Conservation (phyloP, 1,140 invertebrate species). For the Temnothorax nylanderi region DNA sequence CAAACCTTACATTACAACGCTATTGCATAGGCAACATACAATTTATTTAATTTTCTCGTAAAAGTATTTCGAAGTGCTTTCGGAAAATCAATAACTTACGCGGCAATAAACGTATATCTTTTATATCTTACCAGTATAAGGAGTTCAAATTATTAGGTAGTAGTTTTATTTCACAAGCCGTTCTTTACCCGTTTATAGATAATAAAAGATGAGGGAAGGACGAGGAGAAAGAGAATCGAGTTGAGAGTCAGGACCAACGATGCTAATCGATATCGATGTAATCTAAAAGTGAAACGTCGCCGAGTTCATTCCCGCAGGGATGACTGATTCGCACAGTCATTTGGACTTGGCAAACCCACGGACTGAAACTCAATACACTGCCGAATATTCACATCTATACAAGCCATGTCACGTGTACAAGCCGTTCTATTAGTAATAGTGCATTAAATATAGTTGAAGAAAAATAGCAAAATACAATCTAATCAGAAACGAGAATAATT, state of each 20-base stretch:
- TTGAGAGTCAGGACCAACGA: background rate
- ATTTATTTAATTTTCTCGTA: background rate
- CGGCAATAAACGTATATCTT: background rate
- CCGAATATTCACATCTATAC: background rate
- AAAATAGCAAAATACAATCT: background rate
- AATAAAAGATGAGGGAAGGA: background rate
- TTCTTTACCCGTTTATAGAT: background rate
- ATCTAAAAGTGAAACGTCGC: constrained; percentile 59
- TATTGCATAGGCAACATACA: background rate
- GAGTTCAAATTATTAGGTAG: background rate
- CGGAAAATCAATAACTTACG: background rate
- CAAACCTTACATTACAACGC: background rate
- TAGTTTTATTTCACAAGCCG: background rate
- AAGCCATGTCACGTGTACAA: background rate
- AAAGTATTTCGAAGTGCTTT: background rate
- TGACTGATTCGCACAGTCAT: background rate
- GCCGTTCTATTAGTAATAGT: background rate
- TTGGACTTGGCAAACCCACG: background rate
- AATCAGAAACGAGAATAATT: background rate
- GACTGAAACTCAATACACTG: background rate
- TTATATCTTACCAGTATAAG: background rate
- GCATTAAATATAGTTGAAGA: background rate
- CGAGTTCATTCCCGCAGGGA: background rate
- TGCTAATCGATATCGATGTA: background rate
- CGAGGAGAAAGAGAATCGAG: background rate